Percentiles rank a stretch among this genome's conserved stretches.
Conservation (phyloP, 2,797 vertebrate species). For the Xerus rutilus region DNA sequence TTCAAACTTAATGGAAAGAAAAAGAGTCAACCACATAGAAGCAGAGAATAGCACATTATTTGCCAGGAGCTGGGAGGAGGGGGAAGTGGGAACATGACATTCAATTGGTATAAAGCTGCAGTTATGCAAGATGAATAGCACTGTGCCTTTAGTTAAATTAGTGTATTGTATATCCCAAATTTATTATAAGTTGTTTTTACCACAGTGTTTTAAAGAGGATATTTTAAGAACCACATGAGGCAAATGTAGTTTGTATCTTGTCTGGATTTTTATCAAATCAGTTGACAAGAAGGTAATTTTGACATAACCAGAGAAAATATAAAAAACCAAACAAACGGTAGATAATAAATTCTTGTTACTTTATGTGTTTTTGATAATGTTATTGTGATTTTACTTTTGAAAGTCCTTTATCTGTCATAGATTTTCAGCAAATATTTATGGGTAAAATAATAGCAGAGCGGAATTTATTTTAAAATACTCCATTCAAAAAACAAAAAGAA, state of each 20-base stretch:
- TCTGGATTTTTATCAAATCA: neutral
- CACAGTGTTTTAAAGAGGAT: too few species aligned
- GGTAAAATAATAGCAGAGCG: neutral
- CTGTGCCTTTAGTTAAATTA: neutral
- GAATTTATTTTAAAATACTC: neutral
- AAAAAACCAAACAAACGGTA: neutral
- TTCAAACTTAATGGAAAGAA: neutral
- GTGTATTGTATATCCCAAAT: neutral
- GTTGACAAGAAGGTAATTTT: neutral
- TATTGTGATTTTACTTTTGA: neutral
- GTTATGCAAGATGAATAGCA: neutral
- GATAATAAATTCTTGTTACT: neutral
- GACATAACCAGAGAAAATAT: neutral
- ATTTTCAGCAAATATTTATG: neutral
- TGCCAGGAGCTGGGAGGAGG: neutral
- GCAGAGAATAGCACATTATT: neutral
- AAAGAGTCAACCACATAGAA: neutral
- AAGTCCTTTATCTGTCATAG: neutral
- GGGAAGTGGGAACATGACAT: too few species aligned
- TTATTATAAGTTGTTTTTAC: neutral
- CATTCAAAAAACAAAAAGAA: neutral
- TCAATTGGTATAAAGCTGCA: neutral
- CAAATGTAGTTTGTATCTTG: neutral
- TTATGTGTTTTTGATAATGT: neutral
- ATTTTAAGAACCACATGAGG: neutral